Evolutionary conservation across 2,113 vertebrate genomes (phyloP).

Genomic region (Xenopus laevis): DNA sequence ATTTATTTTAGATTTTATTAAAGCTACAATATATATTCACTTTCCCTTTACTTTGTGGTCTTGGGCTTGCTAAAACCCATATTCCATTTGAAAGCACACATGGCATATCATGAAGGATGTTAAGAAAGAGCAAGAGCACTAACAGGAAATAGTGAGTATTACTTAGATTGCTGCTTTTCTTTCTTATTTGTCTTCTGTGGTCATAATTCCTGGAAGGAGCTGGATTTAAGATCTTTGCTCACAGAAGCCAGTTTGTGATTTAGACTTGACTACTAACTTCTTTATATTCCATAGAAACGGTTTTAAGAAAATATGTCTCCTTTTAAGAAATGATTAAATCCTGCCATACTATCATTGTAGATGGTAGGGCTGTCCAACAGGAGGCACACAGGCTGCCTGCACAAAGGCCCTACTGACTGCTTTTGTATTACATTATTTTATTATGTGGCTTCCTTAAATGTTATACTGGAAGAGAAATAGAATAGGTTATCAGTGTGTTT

Average conservation of each 20-base stretch:
- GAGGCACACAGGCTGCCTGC: no score
- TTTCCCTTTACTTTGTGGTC: not conserved
- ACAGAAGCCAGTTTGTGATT: not conserved
- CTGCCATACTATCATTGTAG: no score
- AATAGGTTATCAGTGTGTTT: no score
- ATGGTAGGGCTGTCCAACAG: no score
- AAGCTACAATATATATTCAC: not conserved
- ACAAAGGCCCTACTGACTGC: no score
- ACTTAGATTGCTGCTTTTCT: not conserved
- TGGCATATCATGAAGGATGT: conserved; percentile 15
- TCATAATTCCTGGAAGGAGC: conserved; percentile 20
- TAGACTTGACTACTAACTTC: conserved; percentile 3
- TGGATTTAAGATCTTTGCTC: conserved; percentile 5
- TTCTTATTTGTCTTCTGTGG: conserved; percentile 11
- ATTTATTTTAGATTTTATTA: not conserved
- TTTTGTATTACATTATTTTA: no score
- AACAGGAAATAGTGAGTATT: conserved; percentile 28
- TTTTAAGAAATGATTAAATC: not conserved
- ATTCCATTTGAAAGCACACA: conserved; percentile 2
- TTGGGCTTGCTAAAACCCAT: not conserved
- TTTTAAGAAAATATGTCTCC: not conserved
- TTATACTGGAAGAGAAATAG: no score
- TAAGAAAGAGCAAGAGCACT: conserved; percentile 17
- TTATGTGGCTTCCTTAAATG: no score
- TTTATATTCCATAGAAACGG: not conserved